Percentiles rank a stretch among this genome's conserved stretches.
Evolutionary conservation across 2,113 vertebrate species (phyloP).

Genomic region (Urocitellus parryii): DNA sequence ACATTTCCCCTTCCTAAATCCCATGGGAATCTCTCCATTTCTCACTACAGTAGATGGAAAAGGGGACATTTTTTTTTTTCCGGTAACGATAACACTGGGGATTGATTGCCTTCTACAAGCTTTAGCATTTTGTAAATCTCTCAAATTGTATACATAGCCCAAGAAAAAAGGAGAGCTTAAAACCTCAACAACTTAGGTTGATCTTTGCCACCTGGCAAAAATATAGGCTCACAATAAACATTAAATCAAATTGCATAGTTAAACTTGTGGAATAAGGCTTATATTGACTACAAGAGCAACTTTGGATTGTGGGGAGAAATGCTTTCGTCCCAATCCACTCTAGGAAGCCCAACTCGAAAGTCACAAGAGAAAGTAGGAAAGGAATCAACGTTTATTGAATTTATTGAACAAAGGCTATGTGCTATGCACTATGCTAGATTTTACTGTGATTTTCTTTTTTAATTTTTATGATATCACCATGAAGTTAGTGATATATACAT

Average conservation of each 20-base stretch:
- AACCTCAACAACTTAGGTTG: neutral
- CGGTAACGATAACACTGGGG: neutral
- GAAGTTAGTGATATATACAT: neutral
- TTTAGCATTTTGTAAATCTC: neutral
- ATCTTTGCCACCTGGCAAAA: neutral
- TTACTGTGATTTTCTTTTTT: neutral
- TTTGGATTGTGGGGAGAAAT: neutral
- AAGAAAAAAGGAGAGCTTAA: constrained; percentile 5
- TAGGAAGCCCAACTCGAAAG: neutral
- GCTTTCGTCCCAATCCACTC: neutral
- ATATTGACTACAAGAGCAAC: constrained; percentile 11
- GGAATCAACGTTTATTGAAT: neutral
- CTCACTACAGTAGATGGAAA: neutral
- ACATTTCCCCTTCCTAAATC: neutral
- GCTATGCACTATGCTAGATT: neutral
- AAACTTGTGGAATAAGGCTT: neutral
- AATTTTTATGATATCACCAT: neutral
- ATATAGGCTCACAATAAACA: neutral
- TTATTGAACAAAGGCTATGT: neutral
- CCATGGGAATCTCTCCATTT: neutral
- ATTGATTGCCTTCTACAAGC: neutral
- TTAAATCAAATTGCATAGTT: neutral
- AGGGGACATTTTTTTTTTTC: neutral
- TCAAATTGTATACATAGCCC: neutral
- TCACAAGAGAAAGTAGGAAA: neutral